Evolutionary conservation across 2,888 invertebrate genomes (phyloP).

Genomic region (Furcula furcula): DNA sequence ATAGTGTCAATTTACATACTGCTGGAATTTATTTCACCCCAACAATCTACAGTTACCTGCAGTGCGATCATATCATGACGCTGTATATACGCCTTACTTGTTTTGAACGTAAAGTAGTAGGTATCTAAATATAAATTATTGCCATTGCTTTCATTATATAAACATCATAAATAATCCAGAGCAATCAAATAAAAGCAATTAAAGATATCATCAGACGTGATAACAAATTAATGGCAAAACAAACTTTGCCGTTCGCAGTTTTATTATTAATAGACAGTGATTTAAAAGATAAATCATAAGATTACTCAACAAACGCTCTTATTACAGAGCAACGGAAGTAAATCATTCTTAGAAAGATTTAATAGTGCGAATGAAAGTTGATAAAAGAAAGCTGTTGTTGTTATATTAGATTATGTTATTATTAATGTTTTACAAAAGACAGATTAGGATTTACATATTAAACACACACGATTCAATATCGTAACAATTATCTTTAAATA

Average conservation of each 20-base stretch:
- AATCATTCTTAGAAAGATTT: conserved; percentile 36
- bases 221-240: conserved; percentile 19
- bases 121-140: conserved; percentile 21
- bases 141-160: conserved; percentile 29
- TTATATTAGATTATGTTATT: conserved; percentile 39
- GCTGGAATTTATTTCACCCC: too few species aligned
- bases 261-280: conserved; percentile 31
- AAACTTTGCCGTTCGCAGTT: conserved; percentile 30
- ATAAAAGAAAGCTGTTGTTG: conserved; percentile 41
- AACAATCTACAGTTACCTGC: too few species aligned
- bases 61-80: too few species aligned
- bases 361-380: conserved; percentile 49
- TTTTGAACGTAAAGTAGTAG: too few species aligned
- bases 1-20: too few species aligned
- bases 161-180: conserved; percentile 19
- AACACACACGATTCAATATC: conserved; percentile 20
- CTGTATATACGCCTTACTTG: too few species aligned
- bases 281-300: conserved; percentile 18
- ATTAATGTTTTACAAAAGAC: conserved; percentile 41
- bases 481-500: conserved; percentile 8
- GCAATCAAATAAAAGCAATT: conserved; percentile 32
- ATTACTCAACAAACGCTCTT: conserved; percentile 28
- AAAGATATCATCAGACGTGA: conserved; percentile 32
- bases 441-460: conserved; percentile 49
- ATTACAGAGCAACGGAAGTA: conserved; percentile 20